Evolutionary conservation across 2,888 invertebrate genomes (phyloP).

Genomic region (Drosophila fulvimacula): DNA sequence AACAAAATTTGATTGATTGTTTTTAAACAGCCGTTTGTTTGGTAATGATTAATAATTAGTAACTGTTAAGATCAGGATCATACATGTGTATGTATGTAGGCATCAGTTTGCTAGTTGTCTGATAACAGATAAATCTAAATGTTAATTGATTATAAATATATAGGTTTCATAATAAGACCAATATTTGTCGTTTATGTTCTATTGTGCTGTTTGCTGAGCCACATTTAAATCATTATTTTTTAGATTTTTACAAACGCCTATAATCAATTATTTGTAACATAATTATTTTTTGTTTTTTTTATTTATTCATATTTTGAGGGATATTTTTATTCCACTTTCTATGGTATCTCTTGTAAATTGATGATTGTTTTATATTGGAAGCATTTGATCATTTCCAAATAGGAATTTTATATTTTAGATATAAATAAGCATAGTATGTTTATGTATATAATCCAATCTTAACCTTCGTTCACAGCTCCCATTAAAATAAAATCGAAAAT

Average conservation of each 20-base stretch:
- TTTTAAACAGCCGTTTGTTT: not conserved
- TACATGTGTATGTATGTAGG: slow-evolving; percentile 18
- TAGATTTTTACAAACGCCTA: not conserved
- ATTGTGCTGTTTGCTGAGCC: not conserved
- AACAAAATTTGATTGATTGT: not conserved
- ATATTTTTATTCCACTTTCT: not conserved
- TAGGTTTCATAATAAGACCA: not conserved
- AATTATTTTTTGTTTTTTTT: not conserved
- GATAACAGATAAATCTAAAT: slow-evolving; percentile 3
- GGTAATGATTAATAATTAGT: not conserved
- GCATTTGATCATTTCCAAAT: slow-evolving; percentile 38
- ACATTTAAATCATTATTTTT: not conserved
- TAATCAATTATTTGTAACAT: not conserved
- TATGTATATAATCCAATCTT: not conserved
- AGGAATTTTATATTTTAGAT: slow-evolving; percentile 9
- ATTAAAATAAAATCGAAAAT: not conserved
- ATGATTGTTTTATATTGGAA: slow-evolving; percentile 64
- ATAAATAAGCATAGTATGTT: not conserved
- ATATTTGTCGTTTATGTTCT: not conserved
- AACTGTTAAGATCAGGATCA: slow-evolving; percentile 31
- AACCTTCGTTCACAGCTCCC: slow-evolving; percentile 7
- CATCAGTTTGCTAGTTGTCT: slow-evolving; percentile 18
- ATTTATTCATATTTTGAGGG: slow-evolving; percentile 1
- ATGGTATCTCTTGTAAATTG: slow-evolving; percentile 23
- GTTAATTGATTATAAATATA: not conserved